These are phyloP conservation scores for Polydrusus cervinus DNA, from an alignment of 2,888 invertebrate genomes.

Conservation along the genomic window DNA sequence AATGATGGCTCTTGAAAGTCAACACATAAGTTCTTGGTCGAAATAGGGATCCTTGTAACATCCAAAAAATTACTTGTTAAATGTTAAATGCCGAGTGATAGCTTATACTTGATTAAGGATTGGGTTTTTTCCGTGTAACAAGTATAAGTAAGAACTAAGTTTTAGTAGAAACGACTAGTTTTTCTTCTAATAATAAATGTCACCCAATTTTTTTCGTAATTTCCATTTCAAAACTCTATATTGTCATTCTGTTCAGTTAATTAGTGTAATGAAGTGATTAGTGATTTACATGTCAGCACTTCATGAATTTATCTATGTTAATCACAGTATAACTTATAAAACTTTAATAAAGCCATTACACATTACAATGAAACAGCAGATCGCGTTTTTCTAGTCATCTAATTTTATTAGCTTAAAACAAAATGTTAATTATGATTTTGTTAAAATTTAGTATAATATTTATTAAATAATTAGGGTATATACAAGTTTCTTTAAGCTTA, in stretches of 20 bases:
- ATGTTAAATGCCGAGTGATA: too few species aligned
- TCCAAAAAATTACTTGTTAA: too few species aligned
- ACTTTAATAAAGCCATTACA: slow-evolving; percentile 20
- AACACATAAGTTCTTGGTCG: too few species aligned
- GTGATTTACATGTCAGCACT: slow-evolving; percentile 35
- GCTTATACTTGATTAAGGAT: too few species aligned
- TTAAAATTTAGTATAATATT: background rate
- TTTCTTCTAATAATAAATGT: too few species aligned
- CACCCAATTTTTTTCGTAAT: background rate
- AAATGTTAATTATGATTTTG: slow-evolving; percentile 6
- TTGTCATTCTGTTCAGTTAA: slow-evolving; percentile 37
- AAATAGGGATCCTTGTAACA: too few species aligned
- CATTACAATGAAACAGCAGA: slow-evolving; percentile 1
- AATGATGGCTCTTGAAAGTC: too few species aligned
- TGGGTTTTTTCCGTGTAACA: too few species aligned
- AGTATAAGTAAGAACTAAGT: background rate
- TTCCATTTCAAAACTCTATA: slow-evolving; percentile 34
- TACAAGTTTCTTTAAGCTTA: too few species aligned
- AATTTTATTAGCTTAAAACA: slow-evolving; percentile 17
- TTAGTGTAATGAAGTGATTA: slow-evolving; percentile 44
- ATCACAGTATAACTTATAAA: slow-evolving; percentile 16
- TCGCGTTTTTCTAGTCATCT: slow-evolving; percentile 14
- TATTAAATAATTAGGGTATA: background rate
- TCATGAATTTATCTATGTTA: slow-evolving; percentile 32
- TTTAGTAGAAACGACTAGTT: too few species aligned